phyloP scores from a whole-genome alignment of 2,113 vertebrate species.

The Chaenocephalus aceratus region DNA sequence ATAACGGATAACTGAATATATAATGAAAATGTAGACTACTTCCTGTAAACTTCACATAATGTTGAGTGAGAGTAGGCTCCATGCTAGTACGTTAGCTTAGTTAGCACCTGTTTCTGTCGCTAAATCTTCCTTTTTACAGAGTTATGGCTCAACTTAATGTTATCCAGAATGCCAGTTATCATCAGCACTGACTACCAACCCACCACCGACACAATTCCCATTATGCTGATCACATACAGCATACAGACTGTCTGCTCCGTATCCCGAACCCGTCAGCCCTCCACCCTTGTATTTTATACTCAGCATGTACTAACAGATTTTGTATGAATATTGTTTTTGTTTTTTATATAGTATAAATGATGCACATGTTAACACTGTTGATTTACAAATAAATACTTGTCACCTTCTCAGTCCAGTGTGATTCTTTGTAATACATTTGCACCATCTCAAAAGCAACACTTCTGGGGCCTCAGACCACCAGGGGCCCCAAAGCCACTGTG shows the following conservation, averaged over 20 bases:
- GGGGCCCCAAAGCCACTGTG: background rate
- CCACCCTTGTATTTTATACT: conserved; percentile 46
- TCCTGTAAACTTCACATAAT: background rate
- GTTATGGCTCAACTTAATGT: background rate
- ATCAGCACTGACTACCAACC: background rate
- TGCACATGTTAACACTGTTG: conserved; percentile 67
- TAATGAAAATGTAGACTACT: background rate
- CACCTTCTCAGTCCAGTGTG: conserved; percentile 47
- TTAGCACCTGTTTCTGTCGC: background rate
- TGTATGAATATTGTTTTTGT: conserved; percentile 51
- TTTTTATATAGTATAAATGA: conserved; percentile 60
- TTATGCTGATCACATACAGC: background rate
- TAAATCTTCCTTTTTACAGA: background rate
- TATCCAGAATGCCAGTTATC: background rate
- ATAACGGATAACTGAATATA: background rate
- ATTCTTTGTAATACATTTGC: conserved; percentile 14
- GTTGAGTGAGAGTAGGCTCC: conserved; percentile 1
- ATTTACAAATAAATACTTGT: conserved; percentile 75
- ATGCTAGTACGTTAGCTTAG: background rate
- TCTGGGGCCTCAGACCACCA: background rate
- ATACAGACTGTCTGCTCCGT: background rate
- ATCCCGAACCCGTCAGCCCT: background rate
- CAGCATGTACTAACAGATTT: conserved; percentile 69
- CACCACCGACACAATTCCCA: background rate
- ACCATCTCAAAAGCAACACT: too few relatives aligned